These are phyloP conservation scores for Arctia plantaginis DNA, from an alignment of 2,888 invertebrate species.

Conservation along the genomic window DNA sequence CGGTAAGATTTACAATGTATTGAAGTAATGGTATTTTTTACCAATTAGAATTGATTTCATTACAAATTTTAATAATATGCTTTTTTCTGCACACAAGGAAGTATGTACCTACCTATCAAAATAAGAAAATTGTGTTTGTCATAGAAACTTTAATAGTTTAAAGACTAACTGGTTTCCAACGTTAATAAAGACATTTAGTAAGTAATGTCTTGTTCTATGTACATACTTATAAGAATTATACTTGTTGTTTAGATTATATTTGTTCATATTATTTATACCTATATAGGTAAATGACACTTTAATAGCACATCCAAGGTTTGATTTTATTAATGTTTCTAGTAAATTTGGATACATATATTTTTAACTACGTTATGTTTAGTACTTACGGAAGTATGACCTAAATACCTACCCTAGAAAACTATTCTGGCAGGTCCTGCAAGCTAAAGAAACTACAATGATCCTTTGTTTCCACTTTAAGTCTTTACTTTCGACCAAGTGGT, in stretches of 20 bases:
- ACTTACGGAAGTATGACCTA: no score
- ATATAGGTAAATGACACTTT: no score
- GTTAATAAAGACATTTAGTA: neutral
- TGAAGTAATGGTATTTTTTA: neutral
- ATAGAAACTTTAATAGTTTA: neutral
- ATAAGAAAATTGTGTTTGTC: neutral
- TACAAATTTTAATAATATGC: neutral
- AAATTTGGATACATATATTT: no score
- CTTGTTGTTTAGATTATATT: no score
- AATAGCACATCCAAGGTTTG: no score
- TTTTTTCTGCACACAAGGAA: neutral
- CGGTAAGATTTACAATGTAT: neutral
- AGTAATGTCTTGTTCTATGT: neutral
- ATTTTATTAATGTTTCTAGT: no score
- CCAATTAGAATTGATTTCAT: neutral
- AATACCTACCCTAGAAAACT: no score
- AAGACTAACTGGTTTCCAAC: neutral
- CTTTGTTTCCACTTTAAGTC: no score
- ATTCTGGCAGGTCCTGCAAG: no score
- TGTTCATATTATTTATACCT: no score
- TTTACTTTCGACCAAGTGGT: neutral
- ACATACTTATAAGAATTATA: neutral
- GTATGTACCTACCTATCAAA: neutral
- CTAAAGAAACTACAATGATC: no score
- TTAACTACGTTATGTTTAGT: no score